Evolutionary conservation across 92 coral and sea anemone species (phyloP).

Genomic region (Zoanthus sansibaricus): DNA sequence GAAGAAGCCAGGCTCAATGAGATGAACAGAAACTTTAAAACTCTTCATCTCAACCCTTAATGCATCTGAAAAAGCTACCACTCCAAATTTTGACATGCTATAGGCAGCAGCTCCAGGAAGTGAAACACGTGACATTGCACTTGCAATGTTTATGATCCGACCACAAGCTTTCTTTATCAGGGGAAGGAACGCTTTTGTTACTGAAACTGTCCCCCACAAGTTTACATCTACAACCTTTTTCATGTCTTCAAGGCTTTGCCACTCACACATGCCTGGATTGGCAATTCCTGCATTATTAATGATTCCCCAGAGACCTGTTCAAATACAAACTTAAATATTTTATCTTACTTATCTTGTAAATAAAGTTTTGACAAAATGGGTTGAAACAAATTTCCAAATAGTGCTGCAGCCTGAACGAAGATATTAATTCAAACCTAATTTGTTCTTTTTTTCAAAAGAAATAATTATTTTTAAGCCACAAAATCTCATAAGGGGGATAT

Average conservation of each 20-base stretch:
- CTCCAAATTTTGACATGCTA: slow-evolving; percentile 77
- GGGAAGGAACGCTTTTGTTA: slow-evolving; percentile 59
- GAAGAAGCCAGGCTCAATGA: slow-evolving; percentile 80
- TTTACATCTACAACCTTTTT: slow-evolving; percentile 55
- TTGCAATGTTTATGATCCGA: slow-evolving; percentile 57
- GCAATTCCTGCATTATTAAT: slow-evolving; percentile 68
- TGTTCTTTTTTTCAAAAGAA: too few species aligned
- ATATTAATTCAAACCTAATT: too few species aligned
- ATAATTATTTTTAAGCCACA: too few species aligned
- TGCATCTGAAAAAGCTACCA: slow-evolving; percentile 74
- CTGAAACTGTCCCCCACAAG: slow-evolving; percentile 67
- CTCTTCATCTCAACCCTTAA: slow-evolving; percentile 66
- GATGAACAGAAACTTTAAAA: slow-evolving; percentile 74
- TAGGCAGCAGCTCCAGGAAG: slow-evolving; percentile 61
- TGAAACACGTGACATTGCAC: slow-evolving; percentile 34
- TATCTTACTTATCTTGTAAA: too few species aligned
- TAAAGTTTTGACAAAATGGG: too few species aligned
- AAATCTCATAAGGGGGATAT: too few species aligned
- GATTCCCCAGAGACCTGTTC: slow-evolving; percentile 52
- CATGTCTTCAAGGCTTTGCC: slow-evolving; percentile 59
- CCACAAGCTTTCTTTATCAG: slow-evolving; percentile 56
- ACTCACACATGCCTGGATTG: slow-evolving; percentile 48
- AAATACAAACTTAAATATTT: too few species aligned
- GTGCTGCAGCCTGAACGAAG: too few species aligned
- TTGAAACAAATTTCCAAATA: too few species aligned